Percentiles rank a stretch among this genome's conserved stretches.
These are phyloP conservation scores for Sphecodes monilicornis DNA, from an alignment of 2,888 invertebrate genomes.

Conservation along the genomic window DNA sequence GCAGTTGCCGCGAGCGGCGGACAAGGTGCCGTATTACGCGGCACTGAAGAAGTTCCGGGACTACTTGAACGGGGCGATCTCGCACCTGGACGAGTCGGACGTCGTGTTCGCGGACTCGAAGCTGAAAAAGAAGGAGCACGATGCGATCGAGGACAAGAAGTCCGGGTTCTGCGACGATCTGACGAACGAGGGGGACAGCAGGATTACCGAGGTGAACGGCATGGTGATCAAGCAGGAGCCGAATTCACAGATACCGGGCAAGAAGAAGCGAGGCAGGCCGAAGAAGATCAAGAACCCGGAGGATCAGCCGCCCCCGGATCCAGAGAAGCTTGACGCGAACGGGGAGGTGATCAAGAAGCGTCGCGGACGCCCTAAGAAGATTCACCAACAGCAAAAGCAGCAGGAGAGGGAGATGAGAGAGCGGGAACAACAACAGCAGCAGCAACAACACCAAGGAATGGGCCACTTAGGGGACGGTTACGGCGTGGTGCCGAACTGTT, in stretches of 20 bases:
- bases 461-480: constrained; percentile 79
- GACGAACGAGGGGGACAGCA: constrained; percentile 76
- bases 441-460: constrained; percentile 76
- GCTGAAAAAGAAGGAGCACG: constrained; percentile 86
- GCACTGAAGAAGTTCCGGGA: constrained; percentile 98
- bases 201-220: constrained; percentile 79
- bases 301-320: constrained; percentile 86
- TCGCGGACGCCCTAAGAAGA: constrained; percentile 94
- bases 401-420: constrained; percentile 80
- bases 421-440: constrained; percentile 75
- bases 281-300: constrained; percentile 92
- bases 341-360: constrained; percentile 93
- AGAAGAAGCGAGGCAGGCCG: constrained; percentile 96
- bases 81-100: constrained; percentile 94
- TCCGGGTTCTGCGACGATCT: constrained; percentile 76
- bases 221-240: constrained; percentile 77
- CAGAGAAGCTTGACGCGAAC: constrained; percentile 83
- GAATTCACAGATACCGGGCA: constrained; percentile 87
- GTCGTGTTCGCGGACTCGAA: constrained; percentile 93
- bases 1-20: constrained; percentile 97
- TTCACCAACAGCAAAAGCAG: constrained; percentile 85
- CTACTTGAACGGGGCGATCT: constrained; percentile 94
- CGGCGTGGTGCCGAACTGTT: constrained; percentile 78
- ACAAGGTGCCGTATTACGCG: constrained; percentile 99
- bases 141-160: constrained; percentile 79